Percentiles rank a stretch among this genome's conserved stretches.
Conservation (phyloP, 1,140 invertebrate species). For the Cydia amplana region DNA sequence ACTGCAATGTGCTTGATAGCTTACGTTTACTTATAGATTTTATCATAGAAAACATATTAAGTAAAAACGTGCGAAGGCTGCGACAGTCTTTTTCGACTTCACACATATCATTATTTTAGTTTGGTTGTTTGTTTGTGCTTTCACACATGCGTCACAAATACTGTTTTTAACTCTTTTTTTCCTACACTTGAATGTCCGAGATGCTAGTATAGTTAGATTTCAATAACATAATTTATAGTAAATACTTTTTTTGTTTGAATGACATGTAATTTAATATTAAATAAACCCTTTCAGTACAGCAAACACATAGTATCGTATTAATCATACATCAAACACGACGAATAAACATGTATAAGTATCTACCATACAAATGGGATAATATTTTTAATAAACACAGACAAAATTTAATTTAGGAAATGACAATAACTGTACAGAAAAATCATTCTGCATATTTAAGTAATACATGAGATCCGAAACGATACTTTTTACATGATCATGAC, state of each 20-base stretch:
- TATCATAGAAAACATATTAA: not conserved
- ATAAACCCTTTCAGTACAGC: not conserved
- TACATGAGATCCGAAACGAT: slow-evolving; percentile 5
- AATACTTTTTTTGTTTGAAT: slow-evolving; percentile 10
- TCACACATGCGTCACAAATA: too few species aligned
- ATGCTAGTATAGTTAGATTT: not conserved
- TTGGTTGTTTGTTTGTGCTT: too few species aligned
- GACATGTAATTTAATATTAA: not conserved
- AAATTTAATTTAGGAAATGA: not conserved
- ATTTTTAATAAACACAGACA: not conserved
- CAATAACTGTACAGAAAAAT: not conserved
- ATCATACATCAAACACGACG: not conserved
- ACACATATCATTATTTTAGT: too few species aligned
- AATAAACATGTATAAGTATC: not conserved
- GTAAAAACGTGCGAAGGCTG: too few species aligned
- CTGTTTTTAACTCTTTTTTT: too few species aligned
- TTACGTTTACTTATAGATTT: not conserved
- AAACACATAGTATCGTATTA: too few species aligned
- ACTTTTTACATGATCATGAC: not conserved
- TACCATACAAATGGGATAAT: not conserved
- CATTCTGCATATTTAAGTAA: not conserved
- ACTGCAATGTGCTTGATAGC: not conserved
- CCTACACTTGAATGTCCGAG: not conserved
- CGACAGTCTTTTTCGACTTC: too few species aligned
- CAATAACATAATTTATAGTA: not conserved